Conservation (phyloP, 2,113 vertebrate genomes). For the Vulpes ferrilata region DNA sequence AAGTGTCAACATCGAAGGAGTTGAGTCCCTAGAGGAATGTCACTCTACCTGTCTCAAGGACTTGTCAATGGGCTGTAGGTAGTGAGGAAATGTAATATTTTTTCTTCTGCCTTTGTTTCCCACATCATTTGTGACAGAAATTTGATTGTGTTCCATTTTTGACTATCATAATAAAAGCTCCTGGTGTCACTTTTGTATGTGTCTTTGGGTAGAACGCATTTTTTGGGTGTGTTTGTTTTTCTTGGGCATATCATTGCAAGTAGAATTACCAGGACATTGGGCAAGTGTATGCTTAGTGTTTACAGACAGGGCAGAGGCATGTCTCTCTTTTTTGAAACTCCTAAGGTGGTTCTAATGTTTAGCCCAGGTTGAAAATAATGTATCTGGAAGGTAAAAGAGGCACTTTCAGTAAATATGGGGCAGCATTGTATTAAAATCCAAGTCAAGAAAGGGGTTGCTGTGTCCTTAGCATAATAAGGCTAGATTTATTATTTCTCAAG, state of each 20-base stretch:
- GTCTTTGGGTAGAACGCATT: neutral
- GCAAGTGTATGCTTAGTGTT: neutral
- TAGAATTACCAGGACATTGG: neutral
- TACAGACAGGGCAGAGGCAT: neutral
- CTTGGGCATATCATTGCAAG: neutral
- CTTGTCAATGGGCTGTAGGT: too few species aligned
- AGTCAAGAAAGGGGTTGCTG: neutral
- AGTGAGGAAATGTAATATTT: too few species aligned
- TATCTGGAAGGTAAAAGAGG: neutral
- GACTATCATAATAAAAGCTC: neutral
- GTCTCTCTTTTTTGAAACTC: neutral
- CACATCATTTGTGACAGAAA: neutral
- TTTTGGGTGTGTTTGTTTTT: neutral
- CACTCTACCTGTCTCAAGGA: too few species aligned
- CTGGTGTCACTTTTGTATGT: neutral
- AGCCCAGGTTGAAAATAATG: neutral
- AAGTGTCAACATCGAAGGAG: too few species aligned
- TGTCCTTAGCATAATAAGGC: neutral
- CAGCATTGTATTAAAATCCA: neutral
- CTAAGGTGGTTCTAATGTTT: neutral
- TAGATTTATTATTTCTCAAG: slow-evolving; percentile 24
- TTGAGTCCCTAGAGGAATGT: too few species aligned
- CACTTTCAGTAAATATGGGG: neutral
- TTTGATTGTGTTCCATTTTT: neutral
- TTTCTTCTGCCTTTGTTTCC: too few species aligned